Evolutionary conservation across 1,140 invertebrate genomes (phyloP), one percentile per base, ranked within the genome.

Genomic region (Chironomus tepperi): DNA sequence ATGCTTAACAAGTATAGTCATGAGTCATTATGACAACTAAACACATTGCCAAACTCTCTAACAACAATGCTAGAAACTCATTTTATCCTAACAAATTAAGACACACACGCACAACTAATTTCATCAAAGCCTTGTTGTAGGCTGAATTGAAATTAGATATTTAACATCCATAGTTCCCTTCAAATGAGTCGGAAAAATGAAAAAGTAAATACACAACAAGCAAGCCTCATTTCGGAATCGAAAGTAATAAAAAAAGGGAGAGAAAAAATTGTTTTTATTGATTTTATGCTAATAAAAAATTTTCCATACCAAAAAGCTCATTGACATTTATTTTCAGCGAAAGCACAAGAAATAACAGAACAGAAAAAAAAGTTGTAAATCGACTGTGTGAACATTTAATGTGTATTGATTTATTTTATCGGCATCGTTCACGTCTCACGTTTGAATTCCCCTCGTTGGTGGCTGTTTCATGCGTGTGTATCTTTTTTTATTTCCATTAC

Each of bases 351-450:
- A 34, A 34, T 2, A 34, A 34, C 24, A 2, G 24, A 34, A n/a
- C n/a, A 34, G 24, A 5, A 57, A 57, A 57, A 57, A 15, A n/a
- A 57, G 47, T 15, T 57, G 47, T 57, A 57, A 57, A 57, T 57
- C 47, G 12, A 57, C 47, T 15, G 47, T 57, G 47, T 15, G 9
- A 15, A 15, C 47, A 57, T 57, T 15, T 15, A 57, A n/a, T 57
- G 47, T 57, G 47, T 57, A 57, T 57, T 57, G 47, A 57, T 57
- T 57, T 57, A 57, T 57, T 57, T 57, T 57, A 57, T 57, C 12
- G 47, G 15, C 47, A 57, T 57, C 47, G 47, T 5, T 34, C 24
- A 34, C 24, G 24, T 34, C 24, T 34, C 24, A 34, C 24, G 24
- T 34, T 34, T 34, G 24, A 34, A 34, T 34, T 34, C 24, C 24